phyloP scores from a whole-genome alignment of 2,888 invertebrate species.

The Sarcophaga carnaria region DNA sequence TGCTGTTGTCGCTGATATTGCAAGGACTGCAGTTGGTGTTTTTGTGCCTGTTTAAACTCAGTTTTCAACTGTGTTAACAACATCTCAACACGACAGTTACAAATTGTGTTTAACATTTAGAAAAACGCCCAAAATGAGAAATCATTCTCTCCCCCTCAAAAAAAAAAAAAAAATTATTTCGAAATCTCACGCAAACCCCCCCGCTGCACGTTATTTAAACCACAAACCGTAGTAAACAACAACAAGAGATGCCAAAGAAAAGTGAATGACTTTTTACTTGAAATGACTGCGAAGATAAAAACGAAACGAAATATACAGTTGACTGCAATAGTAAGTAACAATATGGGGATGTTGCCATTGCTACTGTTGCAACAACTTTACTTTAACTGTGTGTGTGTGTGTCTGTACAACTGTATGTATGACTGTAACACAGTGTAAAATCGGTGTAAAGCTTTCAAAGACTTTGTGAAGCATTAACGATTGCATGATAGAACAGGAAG shows the following conservation, averaged over 20 bases:
- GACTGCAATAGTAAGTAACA: constrained; percentile 3
- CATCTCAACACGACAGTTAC: constrained; percentile 55
- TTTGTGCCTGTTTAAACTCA: constrained; percentile 3
- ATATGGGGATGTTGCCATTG: background rate
- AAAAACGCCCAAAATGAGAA: constrained; percentile 20
- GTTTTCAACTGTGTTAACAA: constrained; percentile 12
- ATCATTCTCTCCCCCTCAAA: background rate
- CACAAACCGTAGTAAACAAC: background rate
- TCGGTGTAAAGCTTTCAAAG: constrained; percentile 27
- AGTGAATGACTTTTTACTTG: background rate
- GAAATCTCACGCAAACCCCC: no score
- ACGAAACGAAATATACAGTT: background rate
- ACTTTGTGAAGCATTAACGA: constrained; percentile 17
- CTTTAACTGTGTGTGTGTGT: constrained; percentile 2
- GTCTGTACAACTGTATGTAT: constrained; percentile 18
- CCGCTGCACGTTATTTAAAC: background rate
- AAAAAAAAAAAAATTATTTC: no score
- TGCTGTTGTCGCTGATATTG: no score
- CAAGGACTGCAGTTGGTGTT: background rate
- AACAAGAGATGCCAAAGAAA: background rate
- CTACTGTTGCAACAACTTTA: background rate
- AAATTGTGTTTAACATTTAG: constrained; percentile 45
- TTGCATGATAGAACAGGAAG: constrained; percentile 40
- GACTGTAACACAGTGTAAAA: constrained; percentile 7
- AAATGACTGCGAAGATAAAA: background rate